These are phyloP conservation scores for Alexandromys oeconomus DNA, from an alignment of 2,797 vertebrate species.

Conservation along the genomic window DNA sequence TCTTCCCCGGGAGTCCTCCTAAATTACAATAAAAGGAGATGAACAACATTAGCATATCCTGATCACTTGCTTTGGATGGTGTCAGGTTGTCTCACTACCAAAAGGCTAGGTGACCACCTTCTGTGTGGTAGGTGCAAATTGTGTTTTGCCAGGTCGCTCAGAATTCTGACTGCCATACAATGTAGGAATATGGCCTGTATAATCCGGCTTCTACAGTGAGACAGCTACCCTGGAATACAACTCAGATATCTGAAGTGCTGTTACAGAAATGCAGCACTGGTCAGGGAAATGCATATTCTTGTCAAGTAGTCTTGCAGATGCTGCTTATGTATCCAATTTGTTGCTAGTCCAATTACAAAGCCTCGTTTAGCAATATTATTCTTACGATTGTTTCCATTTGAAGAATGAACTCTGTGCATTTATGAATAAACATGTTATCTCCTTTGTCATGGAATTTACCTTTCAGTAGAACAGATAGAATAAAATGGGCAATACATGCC, in stretches of 20 bases:
- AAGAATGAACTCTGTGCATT: background rate
- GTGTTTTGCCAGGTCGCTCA: too few relatives aligned
- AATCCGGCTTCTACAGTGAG: too few relatives aligned
- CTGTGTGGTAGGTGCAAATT: too few relatives aligned
- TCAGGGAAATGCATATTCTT: background rate
- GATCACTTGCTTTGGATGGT: too few relatives aligned
- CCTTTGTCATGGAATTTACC: background rate
- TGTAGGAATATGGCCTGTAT: too few relatives aligned
- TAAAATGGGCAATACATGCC: background rate
- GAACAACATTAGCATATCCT: too few relatives aligned
- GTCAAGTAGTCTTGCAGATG: background rate
- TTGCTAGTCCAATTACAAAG: background rate
- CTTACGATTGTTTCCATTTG: background rate
- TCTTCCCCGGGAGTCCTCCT: too few relatives aligned
- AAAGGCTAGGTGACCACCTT: too few relatives aligned
- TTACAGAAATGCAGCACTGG: background rate
- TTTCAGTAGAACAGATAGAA: background rate
- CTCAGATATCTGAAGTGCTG: background rate
- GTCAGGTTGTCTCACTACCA: too few relatives aligned
- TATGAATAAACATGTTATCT: conserved; percentile 24
- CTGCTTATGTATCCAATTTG: background rate
- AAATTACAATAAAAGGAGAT: too few relatives aligned
- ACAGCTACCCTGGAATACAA: background rate
- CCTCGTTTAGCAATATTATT: background rate
- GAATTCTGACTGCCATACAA: too few relatives aligned